These are phyloP conservation scores for Sebastes cheni DNA, from an alignment of 2,797 vertebrate genomes.

Conservation along the genomic window DNA sequence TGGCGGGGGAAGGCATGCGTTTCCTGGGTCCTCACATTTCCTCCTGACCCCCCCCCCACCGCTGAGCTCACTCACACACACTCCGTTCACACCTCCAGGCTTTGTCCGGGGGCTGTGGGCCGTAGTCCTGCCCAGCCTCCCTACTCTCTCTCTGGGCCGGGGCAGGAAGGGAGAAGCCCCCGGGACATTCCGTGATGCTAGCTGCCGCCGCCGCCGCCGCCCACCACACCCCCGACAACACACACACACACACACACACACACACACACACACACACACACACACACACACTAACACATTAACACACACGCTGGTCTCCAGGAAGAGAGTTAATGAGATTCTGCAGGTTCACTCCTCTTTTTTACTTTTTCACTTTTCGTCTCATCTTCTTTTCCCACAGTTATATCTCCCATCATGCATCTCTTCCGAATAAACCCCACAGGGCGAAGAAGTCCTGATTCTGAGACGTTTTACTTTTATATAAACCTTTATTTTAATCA, in stretches of 20 bases:
- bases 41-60: conserved; percentile 70
- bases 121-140: conserved; percentile 84
- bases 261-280: neutral
- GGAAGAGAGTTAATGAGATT: conserved; percentile 74
- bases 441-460: no score
- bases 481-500: no score
- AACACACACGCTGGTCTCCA: conserved; percentile 39
- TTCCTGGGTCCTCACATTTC: conserved; percentile 80
- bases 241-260: neutral
- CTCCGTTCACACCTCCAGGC: conserved; percentile 59
- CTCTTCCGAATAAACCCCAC: neutral
- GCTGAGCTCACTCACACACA: conserved; percentile 61
- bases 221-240: conserved; percentile 24
- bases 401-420: neutral
- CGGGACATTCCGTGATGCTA: conserved; percentile 94
- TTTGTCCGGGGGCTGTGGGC: conserved; percentile 89
- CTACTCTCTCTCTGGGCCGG: conserved; percentile 66
- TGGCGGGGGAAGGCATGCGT: conserved; percentile 90
- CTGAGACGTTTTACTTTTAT: no score
- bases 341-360: conserved; percentile 38
- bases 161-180: conserved; percentile 84
- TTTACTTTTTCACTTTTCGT: neutral
- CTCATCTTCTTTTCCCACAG: conserved; percentile 8
- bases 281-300: neutral
- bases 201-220: conserved; percentile 52